A percentile compares a stretch with the other conserved stretches of the same genome.
phyloP scores from a whole-genome alignment of 2,113 vertebrate species.

The Ctenodactylus gundi region DNA sequence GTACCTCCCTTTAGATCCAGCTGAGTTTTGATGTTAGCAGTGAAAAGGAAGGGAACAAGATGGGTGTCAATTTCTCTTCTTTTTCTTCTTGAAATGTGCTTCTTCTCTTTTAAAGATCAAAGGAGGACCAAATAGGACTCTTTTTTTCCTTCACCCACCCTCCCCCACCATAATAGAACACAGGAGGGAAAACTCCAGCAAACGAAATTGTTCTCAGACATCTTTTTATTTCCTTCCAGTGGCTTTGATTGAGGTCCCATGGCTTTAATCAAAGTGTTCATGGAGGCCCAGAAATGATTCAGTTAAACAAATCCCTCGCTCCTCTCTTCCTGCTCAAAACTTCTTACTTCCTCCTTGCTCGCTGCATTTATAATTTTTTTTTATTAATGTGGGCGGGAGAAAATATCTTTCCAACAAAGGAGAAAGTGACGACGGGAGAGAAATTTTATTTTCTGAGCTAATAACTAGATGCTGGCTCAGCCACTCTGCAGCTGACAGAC shows the following conservation, averaged over 20 bases:
- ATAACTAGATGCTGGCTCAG: slow-evolving; percentile 79
- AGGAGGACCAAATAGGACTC: slow-evolving; percentile 77
- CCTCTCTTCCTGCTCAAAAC: slow-evolving; percentile 23
- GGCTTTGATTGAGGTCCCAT: slow-evolving; percentile 83
- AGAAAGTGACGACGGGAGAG: slow-evolving; percentile 62
- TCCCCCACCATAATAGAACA: slow-evolving; percentile 75
- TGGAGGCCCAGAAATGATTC: slow-evolving; percentile 78
- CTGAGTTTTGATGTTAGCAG: slow-evolving; percentile 72
- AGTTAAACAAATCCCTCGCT: slow-evolving; percentile 66
- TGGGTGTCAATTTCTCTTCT: slow-evolving; percentile 71
- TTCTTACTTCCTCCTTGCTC: background rate
- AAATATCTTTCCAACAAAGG: slow-evolving; percentile 72
- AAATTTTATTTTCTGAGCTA: slow-evolving; percentile 81
- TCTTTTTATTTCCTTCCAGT: slow-evolving; percentile 78
- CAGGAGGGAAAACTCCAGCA: slow-evolving; percentile 78
- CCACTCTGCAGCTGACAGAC: slow-evolving; percentile 80
- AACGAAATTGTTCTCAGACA: slow-evolving; percentile 83
- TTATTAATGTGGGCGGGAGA: slow-evolving; percentile 78
- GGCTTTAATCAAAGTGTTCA: slow-evolving; percentile 84
- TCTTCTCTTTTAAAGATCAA: slow-evolving; percentile 83
- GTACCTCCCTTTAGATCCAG: slow-evolving; percentile 65
- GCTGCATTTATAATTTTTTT: slow-evolving; percentile 53
- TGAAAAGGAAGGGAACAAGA: slow-evolving; percentile 69
- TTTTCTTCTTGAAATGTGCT: slow-evolving; percentile 45
- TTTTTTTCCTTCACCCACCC: background rate